phyloP scores from a whole-genome alignment of 2,888 invertebrate genomes.

The Andrena marginata region DNA sequence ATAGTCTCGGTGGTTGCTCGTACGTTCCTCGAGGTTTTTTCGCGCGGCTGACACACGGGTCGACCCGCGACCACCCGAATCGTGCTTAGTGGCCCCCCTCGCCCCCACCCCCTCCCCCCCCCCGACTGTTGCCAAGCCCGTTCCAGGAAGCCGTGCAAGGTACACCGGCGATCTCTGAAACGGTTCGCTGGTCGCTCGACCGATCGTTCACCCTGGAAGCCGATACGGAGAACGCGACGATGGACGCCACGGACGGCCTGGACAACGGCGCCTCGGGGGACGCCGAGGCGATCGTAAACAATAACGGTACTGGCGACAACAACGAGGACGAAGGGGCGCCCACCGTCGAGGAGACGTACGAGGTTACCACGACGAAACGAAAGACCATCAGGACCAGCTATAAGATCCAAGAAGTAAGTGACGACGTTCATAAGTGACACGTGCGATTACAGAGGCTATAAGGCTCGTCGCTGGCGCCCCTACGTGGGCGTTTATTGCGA shows the following conservation, averaged over 20 bases:
- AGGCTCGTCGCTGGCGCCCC: slow-evolving; percentile 37
- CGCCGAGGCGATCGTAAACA: slow-evolving; percentile 46
- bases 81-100: background rate
- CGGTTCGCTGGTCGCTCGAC: slow-evolving; percentile 1
- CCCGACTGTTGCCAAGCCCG: background rate
- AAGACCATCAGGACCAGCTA: slow-evolving; percentile 83
- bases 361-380: slow-evolving; percentile 83
- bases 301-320: slow-evolving; percentile 23
- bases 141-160: background rate
- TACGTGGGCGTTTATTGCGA: slow-evolving; percentile 38
- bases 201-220: slow-evolving; percentile 60
- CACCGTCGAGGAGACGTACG: slow-evolving; percentile 83
- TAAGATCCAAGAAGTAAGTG: slow-evolving; percentile 83
- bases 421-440: slow-evolving; percentile 47
- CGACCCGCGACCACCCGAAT: background rate
- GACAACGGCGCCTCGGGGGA: slow-evolving; percentile 67
- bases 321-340: slow-evolving; percentile 77
- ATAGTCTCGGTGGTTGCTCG: slow-evolving; percentile 72
- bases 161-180: background rate
- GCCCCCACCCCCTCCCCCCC: too few relatives aligned
- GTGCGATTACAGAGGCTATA: slow-evolving; percentile 44
- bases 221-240: slow-evolving; percentile 73
- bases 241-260: slow-evolving; percentile 83
- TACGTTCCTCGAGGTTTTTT: slow-evolving; percentile 36
- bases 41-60: slow-evolving; percentile 21